A percentile compares a stretch with the other conserved stretches of the same genome.
phyloP scores from a whole-genome alignment of 1,140 invertebrate species.

The Sminthurinus signatus region DNA sequence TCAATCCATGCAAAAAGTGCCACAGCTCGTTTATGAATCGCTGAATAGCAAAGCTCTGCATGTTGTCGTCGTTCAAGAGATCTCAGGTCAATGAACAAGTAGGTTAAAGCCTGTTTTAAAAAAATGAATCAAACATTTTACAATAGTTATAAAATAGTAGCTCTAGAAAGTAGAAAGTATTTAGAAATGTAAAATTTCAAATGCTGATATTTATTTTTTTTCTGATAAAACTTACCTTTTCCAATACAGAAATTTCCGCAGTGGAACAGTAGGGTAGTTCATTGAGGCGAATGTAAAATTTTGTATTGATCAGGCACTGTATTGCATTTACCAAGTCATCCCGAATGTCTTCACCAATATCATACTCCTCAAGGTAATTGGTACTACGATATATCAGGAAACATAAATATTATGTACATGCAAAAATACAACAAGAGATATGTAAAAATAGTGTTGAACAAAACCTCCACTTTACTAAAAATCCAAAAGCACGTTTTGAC shows the following conservation, averaged over 20 bases:
- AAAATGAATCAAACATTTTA: no score
- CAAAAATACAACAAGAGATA: no score
- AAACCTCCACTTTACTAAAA: no score
- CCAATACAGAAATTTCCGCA: constrained; percentile 23
- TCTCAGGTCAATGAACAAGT: constrained; percentile 35
- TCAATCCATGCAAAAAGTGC: constrained; percentile 36
- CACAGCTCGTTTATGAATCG: constrained; percentile 28
- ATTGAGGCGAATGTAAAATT: constrained; percentile 22
- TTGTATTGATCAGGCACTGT: constrained; percentile 32
- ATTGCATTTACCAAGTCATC: constrained; percentile 34
- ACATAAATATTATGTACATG: no score
- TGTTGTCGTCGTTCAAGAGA: constrained; percentile 25
- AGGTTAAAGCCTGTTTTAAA: constrained; percentile 27
- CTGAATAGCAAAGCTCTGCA: constrained; percentile 30
- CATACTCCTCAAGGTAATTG: constrained; percentile 14
- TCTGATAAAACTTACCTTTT: constrained; percentile 38
- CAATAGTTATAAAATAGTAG: no score
- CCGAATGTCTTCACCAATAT: constrained; percentile 33
- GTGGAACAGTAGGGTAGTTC: constrained; percentile 32
- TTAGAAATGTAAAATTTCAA: background rate
- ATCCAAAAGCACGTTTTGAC: no score
- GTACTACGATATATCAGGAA: no score
- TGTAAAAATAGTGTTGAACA: no score
- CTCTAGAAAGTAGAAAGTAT: no score
- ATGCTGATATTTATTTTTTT: no score